Conservation (phyloP, 2,113 vertebrate species). For the Gambusia holbrooki region DNA sequence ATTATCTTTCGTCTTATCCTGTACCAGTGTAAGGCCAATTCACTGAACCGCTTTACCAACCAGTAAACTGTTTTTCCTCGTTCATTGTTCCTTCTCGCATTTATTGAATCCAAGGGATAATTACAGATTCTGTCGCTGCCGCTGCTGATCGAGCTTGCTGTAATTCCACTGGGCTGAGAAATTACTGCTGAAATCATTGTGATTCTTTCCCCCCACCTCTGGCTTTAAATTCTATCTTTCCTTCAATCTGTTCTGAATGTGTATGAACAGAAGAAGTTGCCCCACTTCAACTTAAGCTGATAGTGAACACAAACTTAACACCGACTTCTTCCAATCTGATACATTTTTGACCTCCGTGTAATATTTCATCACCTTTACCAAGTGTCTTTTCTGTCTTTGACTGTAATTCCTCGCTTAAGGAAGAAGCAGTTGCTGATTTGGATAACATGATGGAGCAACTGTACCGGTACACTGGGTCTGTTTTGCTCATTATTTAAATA, state of each 20-base stretch:
- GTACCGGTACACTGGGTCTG: not conserved
- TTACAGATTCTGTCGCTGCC: slow-evolving; percentile 56
- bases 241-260: slow-evolving; percentile 36
- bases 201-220: slow-evolving; percentile 32
- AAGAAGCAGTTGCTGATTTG: slow-evolving; percentile 2
- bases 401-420: not conserved
- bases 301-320: slow-evolving; percentile 47
- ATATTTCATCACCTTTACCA: slow-evolving; percentile 50
- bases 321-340: slow-evolving; percentile 46
- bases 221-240: slow-evolving; percentile 40
- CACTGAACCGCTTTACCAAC: slow-evolving; percentile 65
- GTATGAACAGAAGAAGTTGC: slow-evolving; percentile 31
- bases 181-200: slow-evolving; percentile 64
- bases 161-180: slow-evolving; percentile 46
- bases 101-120: slow-evolving; percentile 65
- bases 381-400: slow-evolving; percentile 42
- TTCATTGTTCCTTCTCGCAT: slow-evolving; percentile 66
- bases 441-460: not conserved
- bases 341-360: slow-evolving; percentile 44
- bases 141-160: slow-evolving; percentile 32
- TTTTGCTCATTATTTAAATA: not conserved
- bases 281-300: slow-evolving; percentile 40
- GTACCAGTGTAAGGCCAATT: slow-evolving; percentile 57
- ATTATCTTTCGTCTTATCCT: slow-evolving; percentile 72
- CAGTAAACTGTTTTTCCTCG: slow-evolving; percentile 56